Conservation (phyloP, 2,113 vertebrate genomes). For the Rhodinocichla rosea region DNA sequence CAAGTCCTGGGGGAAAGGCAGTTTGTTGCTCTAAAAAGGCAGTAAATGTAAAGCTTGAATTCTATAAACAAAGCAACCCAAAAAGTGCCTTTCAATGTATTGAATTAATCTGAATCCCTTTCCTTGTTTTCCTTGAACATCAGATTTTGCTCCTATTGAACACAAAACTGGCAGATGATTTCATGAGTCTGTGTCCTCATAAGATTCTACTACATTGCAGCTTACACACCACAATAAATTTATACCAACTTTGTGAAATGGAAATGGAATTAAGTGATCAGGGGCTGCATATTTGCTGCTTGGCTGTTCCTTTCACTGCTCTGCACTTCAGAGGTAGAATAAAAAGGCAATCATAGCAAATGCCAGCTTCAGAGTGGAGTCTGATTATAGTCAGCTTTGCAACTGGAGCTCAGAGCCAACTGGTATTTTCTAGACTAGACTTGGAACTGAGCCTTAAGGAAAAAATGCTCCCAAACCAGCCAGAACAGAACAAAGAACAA, state of each 20-base stretch:
- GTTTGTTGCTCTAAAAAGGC: background rate
- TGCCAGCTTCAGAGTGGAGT: background rate
- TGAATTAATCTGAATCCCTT: background rate
- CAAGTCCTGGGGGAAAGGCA: background rate
- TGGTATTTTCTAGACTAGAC: background rate
- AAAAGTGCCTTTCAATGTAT: background rate
- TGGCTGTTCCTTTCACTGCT: background rate
- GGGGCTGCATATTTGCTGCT: background rate
- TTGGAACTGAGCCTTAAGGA: background rate
- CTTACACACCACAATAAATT: background rate
- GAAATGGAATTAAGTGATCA: background rate
- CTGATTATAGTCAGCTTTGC: background rate
- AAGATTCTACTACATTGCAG: background rate
- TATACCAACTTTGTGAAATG: background rate
- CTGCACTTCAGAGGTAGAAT: background rate
- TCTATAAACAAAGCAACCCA: background rate
- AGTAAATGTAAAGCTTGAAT: background rate
- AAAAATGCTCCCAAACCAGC: background rate
- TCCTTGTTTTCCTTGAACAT: background rate
- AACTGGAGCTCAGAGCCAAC: background rate
- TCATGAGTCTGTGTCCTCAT: background rate
- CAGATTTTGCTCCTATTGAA: background rate
- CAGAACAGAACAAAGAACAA: background rate
- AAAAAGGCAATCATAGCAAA: background rate
- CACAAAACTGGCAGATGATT: background rate